Evolutionary conservation across 1,140 invertebrate species (phyloP), one percentile per base, ranked within the genome.

Genomic region (Chironomus striatipennis): DNA sequence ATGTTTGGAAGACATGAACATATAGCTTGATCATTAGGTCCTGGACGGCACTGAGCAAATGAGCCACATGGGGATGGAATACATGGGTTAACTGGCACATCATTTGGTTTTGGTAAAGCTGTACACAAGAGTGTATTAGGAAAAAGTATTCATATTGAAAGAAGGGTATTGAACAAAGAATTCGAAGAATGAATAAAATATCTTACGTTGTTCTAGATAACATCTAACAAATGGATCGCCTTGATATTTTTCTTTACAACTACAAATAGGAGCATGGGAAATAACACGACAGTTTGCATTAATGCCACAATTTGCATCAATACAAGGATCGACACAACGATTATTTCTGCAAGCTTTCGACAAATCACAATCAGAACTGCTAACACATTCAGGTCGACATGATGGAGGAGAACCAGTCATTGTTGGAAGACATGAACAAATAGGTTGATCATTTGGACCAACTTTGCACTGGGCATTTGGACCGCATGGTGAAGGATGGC

Each of bases 241-340:
- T 43, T 85, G 90, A 79, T 88, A 93, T 73, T 90, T 90, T 21
- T 83, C 76, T n/a, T 85, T 82, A 79, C 93, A 95, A 76, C 86
- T 88, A 79, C 93, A 95, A n/a, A 87, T 85, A 15, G 92, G 91
- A 57, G 90, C 84, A 80, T 94, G 93, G 80, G 91, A 92, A 17
- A 91, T 86, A 0, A 93, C 91, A 76, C 88, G 88, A 78, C 93
- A 94, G 75, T 91, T 87, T 34, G 92, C 90, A 81, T 93, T 92
- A 2, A 84, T 81, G n/a, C 93, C 93, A 83, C 93, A 95, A 67
- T 88, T 87, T 77, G 90, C 91, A 57, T n/a, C 7, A 15, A 88
- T 89, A 79, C 93, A 95, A 15, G 92, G 92, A 82, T 95, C 89
- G 74, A 85, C 84, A 82, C 93, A 95, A 83, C 92, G 92, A 76